These are phyloP conservation scores for Ceratoteleas bidentatus DNA, from an alignment of 1,140 invertebrate genomes.

Conservation along the genomic window DNA sequence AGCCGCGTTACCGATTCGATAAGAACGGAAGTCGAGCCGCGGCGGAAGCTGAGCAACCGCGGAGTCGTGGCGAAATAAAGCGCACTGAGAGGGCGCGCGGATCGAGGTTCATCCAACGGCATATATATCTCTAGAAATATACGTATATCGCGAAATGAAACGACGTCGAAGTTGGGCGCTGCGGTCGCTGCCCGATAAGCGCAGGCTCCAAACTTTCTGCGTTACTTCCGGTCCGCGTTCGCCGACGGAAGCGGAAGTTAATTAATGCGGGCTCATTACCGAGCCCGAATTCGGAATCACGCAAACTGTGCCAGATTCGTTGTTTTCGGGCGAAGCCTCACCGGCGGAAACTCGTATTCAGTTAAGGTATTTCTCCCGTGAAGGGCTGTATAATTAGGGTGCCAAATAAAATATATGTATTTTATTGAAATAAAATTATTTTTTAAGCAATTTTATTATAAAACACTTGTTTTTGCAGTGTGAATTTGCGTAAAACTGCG, in stretches of 20 bases:
- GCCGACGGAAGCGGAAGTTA: constrained; percentile 45
- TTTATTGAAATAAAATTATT: too few relatives aligned
- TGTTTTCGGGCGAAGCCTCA: constrained; percentile 12
- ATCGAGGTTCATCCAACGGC: constrained; percentile 1
- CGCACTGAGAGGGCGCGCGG: neutral
- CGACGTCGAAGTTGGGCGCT: constrained; percentile 37
- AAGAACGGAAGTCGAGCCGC: constrained; percentile 11
- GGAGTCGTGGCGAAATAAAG: constrained; percentile 3
- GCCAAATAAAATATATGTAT: too few relatives aligned
- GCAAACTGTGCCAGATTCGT: constrained; percentile 19
- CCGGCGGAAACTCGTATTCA: constrained; percentile 2
- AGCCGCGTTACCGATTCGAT: too few relatives aligned
- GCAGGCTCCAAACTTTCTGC: constrained; percentile 45
- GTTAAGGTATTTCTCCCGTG: too few relatives aligned
- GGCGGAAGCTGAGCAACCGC: constrained; percentile 17
- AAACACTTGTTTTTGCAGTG: too few relatives aligned
- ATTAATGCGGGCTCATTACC: constrained; percentile 47
- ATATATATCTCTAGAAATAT: constrained; percentile 18
- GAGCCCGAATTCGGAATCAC: constrained; percentile 14
- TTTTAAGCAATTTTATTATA: too few relatives aligned
- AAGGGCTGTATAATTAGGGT: too few relatives aligned
- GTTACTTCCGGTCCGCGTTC: constrained; percentile 47
- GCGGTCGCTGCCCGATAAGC: constrained; percentile 39
- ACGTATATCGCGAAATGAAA: constrained; percentile 34
- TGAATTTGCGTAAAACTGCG: too few relatives aligned